Evolutionary conservation across 2,888 invertebrate genomes (phyloP).

Genomic region (Kuschelorhynchus macadamiae): DNA sequence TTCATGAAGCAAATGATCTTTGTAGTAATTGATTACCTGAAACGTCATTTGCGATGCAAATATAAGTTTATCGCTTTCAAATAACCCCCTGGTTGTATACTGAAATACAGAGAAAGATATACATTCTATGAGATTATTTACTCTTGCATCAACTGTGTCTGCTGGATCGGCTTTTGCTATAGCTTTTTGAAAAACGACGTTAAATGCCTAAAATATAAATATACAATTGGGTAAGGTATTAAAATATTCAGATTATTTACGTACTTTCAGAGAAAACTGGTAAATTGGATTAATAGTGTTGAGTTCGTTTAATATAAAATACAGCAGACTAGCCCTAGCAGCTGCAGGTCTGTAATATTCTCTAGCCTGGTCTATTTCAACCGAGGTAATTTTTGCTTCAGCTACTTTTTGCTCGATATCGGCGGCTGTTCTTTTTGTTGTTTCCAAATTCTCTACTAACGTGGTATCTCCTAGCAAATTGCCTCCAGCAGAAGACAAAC

Average conservation of each 20-base stretch:
- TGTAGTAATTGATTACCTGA: slow-evolving; percentile 73
- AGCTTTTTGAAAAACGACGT: slow-evolving; percentile 97
- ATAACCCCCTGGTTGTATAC: slow-evolving; percentile 94
- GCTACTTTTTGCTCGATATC: slow-evolving; percentile 95
- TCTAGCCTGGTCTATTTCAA: slow-evolving; percentile 92
- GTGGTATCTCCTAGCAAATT: slow-evolving; percentile 96
- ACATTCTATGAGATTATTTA: slow-evolving; percentile 92
- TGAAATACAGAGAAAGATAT: slow-evolving; percentile 95
- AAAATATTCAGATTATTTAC: neutral
- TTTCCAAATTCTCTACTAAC: slow-evolving; percentile 95
- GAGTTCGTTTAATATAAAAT: slow-evolving; percentile 95
- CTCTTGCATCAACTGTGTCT: slow-evolving; percentile 82
- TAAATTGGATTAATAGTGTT: slow-evolving; percentile 98
- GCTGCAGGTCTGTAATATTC: slow-evolving; percentile 92
- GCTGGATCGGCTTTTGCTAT: slow-evolving; percentile 90
- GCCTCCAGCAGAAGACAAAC: slow-evolving; percentile 91
- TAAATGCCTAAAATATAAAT: slow-evolving; percentile 83
- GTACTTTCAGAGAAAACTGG: slow-evolving; percentile 94
- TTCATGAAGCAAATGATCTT: neutral
- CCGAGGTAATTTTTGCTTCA: slow-evolving; percentile 93
- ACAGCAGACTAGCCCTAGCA: slow-evolving; percentile 91
- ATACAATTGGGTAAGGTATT: neutral
- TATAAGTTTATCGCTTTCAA: slow-evolving; percentile 96
- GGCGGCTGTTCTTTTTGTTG: slow-evolving; percentile 94
- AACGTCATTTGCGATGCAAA: slow-evolving; percentile 98